Conservation (phyloP, 2,797 vertebrate genomes). For the Podarcis lilfordi region DNA sequence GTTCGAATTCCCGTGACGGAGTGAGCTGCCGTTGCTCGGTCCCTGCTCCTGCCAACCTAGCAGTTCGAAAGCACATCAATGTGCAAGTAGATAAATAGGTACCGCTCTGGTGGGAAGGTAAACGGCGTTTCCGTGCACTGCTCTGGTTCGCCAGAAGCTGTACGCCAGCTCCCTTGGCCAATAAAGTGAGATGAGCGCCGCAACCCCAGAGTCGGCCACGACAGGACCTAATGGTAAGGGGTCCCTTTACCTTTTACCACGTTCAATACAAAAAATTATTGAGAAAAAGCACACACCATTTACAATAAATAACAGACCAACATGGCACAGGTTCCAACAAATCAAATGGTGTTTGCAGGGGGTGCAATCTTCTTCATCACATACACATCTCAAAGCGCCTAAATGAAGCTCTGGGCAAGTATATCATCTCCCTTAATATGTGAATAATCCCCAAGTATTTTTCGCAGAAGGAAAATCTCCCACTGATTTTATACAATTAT, state of each 20-base stretch:
- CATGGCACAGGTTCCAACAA: neutral
- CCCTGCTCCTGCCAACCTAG: too few species aligned
- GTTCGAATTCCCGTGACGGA: too few species aligned
- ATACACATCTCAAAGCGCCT: neutral
- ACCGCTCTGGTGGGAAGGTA: too few species aligned
- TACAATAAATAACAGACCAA: neutral
- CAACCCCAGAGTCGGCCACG: too few species aligned
- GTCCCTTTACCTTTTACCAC: neutral
- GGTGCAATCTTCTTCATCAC: neutral
- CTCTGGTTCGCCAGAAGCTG: too few species aligned
- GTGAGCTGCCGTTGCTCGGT: too few species aligned
- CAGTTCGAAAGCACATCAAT: too few species aligned
- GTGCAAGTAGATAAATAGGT: too few species aligned
- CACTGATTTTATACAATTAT: neutral
- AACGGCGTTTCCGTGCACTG: accelerated
- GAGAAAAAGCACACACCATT: neutral
- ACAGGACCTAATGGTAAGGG: too few species aligned
- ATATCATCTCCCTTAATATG: neutral
- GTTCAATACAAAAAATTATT: neutral
- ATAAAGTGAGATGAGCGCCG: too few species aligned
- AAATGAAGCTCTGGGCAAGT: neutral
- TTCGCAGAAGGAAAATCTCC: too few species aligned
- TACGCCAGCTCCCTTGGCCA: too few species aligned
- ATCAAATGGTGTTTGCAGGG: neutral
- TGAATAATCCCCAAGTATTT: neutral